Conservation (phyloP, 2,113 vertebrate genomes). For the Cisticola juncidis region DNA sequence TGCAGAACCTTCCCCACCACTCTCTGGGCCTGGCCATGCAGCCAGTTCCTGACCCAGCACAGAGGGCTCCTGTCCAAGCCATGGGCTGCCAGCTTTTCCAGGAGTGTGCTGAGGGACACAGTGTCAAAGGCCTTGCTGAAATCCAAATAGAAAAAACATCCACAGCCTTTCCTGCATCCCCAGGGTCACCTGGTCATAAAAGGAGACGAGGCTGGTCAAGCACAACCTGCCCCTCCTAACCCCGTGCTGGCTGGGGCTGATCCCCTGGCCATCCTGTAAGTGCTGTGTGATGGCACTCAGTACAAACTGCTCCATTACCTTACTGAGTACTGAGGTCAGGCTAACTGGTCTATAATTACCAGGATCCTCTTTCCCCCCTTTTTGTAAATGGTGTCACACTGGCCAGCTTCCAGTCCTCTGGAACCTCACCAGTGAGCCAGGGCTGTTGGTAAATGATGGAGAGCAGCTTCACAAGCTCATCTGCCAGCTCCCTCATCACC, state of each 20-base stretch:
- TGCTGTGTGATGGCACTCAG: background rate
- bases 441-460: background rate
- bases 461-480: rapidly evolving
- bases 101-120: background rate
- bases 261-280: background rate
- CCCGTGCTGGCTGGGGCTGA: background rate
- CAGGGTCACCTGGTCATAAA: background rate
- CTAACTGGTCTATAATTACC: background rate
- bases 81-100: background rate
- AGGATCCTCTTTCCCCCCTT: background rate
- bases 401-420: background rate
- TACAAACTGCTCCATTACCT: background rate
- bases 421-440: background rate
- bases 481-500: background rate
- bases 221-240: rapidly evolving
- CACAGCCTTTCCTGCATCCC: background rate
- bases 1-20: background rate
- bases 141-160: background rate
- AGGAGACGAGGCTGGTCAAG: background rate
- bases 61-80: background rate
- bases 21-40: background rate
- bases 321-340: rapidly evolving
- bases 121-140: background rate
- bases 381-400: rapidly evolving
- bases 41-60: background rate